Base-by-base conservation (phyloP, 2,888 invertebrate species). In the Limnephilus rhombicus region DNA sequence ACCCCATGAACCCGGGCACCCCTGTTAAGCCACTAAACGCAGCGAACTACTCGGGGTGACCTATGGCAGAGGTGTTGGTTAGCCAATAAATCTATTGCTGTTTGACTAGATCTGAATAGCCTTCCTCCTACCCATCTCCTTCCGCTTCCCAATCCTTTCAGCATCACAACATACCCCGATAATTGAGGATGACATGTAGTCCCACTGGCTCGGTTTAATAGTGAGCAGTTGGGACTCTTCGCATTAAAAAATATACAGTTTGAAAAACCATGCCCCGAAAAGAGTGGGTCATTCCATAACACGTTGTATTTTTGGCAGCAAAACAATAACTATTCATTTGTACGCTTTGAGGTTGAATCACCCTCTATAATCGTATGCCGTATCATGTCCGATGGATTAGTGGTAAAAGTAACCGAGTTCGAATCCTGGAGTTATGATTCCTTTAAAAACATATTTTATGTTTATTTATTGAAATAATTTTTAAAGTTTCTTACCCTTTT, bases 251-350 rank as follows among this genome's bases (percentile, higher is more conserved):
- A 53, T 13, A 45, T 31, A n/a, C 31, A 37, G 83, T 34, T 37
- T 83, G 83, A 34, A 83, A 83, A 83, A 24, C 83, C 83, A 0
- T 7, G 37, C 83, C 83, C 83, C 83, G 18, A 83, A 83, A 41
- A 31, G 13, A 83, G 18, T 83, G 83, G 83, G 83, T 83, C 83
- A 83, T 41, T 41, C 83, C 34, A 83, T 11, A 83, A 83, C 83
- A 34, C 12, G 37, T 68, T 41, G 83, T 83, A 34, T 83, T 83
- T 83, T 41, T 83, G 83, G 83, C 41, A 68, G n/a, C 24, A 68
- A 24, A 24, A 68, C 24, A 68, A 68, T 24, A 68, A 68, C 68
- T n/a, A 68, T 68, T 68, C 68, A 68, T 68, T n/a, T 68, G 68
- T 68, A 2, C 9, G 68, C 24, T 68, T 68, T 68, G 68, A 68